Conservation (phyloP, 1,140 invertebrate genomes). For the Cephus cinctus region DNA sequence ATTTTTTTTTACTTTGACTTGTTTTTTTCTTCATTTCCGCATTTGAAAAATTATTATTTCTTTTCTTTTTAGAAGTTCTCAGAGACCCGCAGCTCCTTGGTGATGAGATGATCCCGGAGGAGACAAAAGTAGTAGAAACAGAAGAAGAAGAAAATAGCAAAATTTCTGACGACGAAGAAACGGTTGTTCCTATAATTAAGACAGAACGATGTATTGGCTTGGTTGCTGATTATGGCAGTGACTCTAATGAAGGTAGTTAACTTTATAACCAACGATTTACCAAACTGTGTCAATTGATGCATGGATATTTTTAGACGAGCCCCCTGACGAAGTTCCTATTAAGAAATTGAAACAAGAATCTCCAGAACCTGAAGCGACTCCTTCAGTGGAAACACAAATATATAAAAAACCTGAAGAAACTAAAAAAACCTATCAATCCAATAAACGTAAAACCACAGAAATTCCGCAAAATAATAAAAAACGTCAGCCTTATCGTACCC, state of each 20-base stretch:
- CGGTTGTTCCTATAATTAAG: conserved; percentile 1
- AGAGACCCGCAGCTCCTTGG: no score
- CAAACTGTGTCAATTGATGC: conserved; percentile 1
- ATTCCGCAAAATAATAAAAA: neutral
- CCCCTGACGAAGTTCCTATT: conserved; percentile 42
- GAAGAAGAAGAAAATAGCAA: conserved; percentile 2
- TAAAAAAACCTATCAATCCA: conserved; percentile 5
- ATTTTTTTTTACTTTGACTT: conserved; percentile 11
- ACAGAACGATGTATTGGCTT: conserved; percentile 22
- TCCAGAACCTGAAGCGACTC: neutral
- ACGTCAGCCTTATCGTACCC: conserved; percentile 1
- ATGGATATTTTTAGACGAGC: conserved; percentile 34
- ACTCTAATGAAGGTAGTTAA: conserved; percentile 35
- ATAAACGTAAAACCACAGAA: neutral
- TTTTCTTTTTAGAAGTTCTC: conserved; percentile 4
- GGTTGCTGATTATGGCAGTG: conserved; percentile 42
- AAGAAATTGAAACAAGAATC: conserved; percentile 31
- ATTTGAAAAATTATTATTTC: neutral
- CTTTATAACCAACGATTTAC: neutral
- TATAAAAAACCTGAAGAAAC: conserved; percentile 11
- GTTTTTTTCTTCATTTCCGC: neutral
- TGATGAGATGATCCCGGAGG: no score
- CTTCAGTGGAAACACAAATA: neutral
- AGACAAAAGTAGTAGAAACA: conserved; percentile 2
- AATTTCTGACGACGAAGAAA: conserved; percentile 32